phyloP scores from a whole-genome alignment of 1,140 invertebrate species.

The Adelges cooleyi region DNA sequence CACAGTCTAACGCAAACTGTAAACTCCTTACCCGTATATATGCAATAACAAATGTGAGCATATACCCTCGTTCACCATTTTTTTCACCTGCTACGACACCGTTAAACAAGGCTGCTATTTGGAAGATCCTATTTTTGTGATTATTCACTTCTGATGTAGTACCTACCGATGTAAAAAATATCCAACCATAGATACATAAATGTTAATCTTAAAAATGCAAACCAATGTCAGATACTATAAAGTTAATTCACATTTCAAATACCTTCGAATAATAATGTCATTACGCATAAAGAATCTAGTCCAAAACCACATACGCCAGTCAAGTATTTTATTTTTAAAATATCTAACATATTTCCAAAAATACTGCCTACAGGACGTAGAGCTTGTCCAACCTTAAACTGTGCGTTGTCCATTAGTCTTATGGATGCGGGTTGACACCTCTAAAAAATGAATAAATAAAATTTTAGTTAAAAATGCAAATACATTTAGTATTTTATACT shows the following conservation, averaged over 20 bases:
- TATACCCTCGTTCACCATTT: constrained; percentile 90
- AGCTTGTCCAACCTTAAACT: constrained; percentile 87
- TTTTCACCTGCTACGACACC: constrained; percentile 81
- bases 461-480: too few relatives aligned
- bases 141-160: constrained; percentile 54
- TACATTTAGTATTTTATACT: too few relatives aligned
- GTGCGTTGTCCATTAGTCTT: constrained; percentile 91
- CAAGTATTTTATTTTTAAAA: constrained; percentile 78
- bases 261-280: constrained; percentile 88
- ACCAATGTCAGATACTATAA: too few relatives aligned
- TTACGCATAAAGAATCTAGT: constrained; percentile 69
- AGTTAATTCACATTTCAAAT: too few relatives aligned
- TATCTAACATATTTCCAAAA: constrained; percentile 54
- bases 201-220: too few relatives aligned
- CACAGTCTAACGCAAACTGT: not conserved
- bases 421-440: constrained; percentile 88
- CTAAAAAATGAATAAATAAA: constrained; percentile 41
- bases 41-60: constrained; percentile 95
- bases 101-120: constrained; percentile 58
- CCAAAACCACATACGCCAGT: constrained; percentile 84
- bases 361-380: constrained; percentile 65
- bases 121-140: constrained; percentile 71
- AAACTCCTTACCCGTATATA: constrained; percentile 69
- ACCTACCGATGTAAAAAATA: constrained; percentile 37
- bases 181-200: too few relatives aligned